Conservation (phyloP, 2,797 vertebrate species). For the Denticeps clupeoides region DNA sequence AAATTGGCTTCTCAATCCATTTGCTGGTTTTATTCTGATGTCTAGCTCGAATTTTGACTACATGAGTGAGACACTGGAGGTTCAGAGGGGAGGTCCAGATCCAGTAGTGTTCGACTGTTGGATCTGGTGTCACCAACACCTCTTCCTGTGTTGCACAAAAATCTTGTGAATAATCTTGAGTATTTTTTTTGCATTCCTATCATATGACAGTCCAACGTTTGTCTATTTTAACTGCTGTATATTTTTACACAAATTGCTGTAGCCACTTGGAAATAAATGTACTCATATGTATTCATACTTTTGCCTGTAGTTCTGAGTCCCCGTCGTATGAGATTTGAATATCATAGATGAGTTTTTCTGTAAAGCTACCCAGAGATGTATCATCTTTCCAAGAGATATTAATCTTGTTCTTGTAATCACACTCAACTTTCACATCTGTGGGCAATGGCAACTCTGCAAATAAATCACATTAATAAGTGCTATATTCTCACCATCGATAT, state of each 20-base stretch:
- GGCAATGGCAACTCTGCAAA: conserved; percentile 31
- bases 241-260: conserved; percentile 9
- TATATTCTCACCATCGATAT: too few species aligned
- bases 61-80: conserved; percentile 37
- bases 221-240: background rate
- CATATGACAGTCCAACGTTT: too few species aligned
- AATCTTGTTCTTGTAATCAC: conserved; percentile 13
- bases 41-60: conserved; percentile 31
- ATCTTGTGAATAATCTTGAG: too few species aligned
- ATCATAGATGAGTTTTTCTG: conserved; percentile 31
- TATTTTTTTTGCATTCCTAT: too few species aligned
- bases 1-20: conserved; percentile 22
- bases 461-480: too few species aligned
- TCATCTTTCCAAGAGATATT: conserved; percentile 36
- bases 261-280: too few species aligned
- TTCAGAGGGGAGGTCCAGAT: conserved; percentile 44
- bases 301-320: conserved; percentile 3
- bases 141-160: too few species aligned
- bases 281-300: too few species aligned
- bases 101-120: conserved; percentile 34
- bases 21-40: conserved; percentile 20
- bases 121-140: too few species aligned
- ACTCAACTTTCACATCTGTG: background rate
- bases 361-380: conserved; percentile 16
- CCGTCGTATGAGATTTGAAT: conserved; percentile 32